phyloP scores from a whole-genome alignment of 2,797 vertebrate genomes.

The Chelon auratus region DNA sequence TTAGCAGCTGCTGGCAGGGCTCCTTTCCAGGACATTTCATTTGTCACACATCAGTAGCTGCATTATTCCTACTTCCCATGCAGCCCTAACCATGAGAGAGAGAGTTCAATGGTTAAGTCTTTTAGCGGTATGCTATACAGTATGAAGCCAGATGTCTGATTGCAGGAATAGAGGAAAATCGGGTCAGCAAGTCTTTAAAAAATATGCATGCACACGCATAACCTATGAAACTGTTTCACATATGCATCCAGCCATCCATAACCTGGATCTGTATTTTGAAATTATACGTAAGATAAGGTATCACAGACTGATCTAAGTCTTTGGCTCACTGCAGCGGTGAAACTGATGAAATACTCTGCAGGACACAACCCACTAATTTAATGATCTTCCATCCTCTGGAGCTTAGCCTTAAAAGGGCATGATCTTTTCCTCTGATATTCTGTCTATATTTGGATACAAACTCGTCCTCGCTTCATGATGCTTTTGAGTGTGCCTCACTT shows the following conservation, averaged over 20 bases:
- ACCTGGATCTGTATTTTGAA: background rate
- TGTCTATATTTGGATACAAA: slow-evolving; percentile 15
- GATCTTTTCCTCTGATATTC: slow-evolving; percentile 25
- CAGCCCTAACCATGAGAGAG: background rate
- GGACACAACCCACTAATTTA: slow-evolving; percentile 23
- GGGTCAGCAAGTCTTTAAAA: background rate
- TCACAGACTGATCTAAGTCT: slow-evolving; percentile 9
- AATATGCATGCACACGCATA: slow-evolving; percentile 4
- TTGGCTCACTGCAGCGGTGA: slow-evolving; percentile 5
- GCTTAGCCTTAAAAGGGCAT: slow-evolving; percentile 27
- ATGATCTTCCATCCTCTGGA: slow-evolving; percentile 31
- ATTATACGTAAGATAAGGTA: background rate
- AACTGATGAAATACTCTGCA: slow-evolving; percentile 5
- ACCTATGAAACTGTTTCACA: background rate
- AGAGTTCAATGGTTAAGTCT: background rate
- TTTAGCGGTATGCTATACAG: background rate
- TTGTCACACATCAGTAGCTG: slow-evolving; percentile 47
- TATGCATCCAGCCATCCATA: background rate
- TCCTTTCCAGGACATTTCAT: slow-evolving; percentile 33
- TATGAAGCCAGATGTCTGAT: background rate
- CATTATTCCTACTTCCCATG: background rate
- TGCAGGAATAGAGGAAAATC: background rate
- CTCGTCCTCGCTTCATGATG: background rate
- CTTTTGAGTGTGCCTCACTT: background rate
- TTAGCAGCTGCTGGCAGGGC: slow-evolving; percentile 37